Percentiles rank a stretch among this genome's conserved stretches.
These are phyloP conservation scores for Drosophila lacicola DNA, from an alignment of 2,888 invertebrate species.

Conservation along the genomic window DNA sequence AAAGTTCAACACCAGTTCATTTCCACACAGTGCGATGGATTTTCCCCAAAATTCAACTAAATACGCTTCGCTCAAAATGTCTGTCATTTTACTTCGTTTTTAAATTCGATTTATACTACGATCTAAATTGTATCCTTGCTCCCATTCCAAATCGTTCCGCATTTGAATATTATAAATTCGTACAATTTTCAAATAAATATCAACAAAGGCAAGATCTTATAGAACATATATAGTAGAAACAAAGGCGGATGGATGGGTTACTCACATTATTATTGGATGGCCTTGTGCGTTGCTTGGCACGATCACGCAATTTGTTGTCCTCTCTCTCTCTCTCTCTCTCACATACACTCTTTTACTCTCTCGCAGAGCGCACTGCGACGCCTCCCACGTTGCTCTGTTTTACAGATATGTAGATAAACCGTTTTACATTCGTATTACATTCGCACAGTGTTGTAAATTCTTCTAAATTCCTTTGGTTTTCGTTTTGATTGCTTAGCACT, in stretches of 20 bases:
- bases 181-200: conserved; percentile 12
- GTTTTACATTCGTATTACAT: conserved; percentile 58
- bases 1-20: not conserved
- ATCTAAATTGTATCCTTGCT: conserved; percentile 7
- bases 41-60: too few relatives aligned
- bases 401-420: conserved; percentile 57
- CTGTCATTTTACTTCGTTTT: not conserved
- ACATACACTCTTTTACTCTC: conserved; percentile 12
- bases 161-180: conserved; percentile 2
- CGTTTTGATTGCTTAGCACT: conserved; percentile 59
- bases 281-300: conserved; percentile 60
- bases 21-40: too few relatives aligned
- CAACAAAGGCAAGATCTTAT: conserved; percentile 19
- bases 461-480: conserved; percentile 50
- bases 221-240: conserved; percentile 16
- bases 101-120: not conserved
- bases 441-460: conserved; percentile 54
- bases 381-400: conserved; percentile 61
- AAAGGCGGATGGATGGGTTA: conserved; percentile 51
- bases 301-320: conserved; percentile 37
- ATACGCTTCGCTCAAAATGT: too few relatives aligned
- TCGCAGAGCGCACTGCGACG: conserved; percentile 11
- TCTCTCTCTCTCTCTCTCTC: conserved; percentile 21
- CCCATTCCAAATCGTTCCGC: not conserved
- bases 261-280: conserved; percentile 58